Base-by-base conservation (phyloP, 1,140 invertebrate species). In the Drosophila burlai region DNA sequence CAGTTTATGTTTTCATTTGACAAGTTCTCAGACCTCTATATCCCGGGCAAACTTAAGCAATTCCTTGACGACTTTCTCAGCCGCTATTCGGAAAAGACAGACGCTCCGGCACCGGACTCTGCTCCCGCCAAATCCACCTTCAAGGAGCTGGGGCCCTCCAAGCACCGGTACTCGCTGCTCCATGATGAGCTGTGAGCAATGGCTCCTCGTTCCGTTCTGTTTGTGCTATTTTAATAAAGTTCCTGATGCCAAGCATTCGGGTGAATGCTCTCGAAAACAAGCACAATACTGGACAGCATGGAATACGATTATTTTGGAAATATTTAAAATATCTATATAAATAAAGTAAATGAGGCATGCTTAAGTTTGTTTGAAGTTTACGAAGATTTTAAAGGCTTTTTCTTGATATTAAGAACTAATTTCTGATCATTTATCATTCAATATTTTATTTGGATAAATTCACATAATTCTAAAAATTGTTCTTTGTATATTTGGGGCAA, bases 181-280 rank as follows among this genome's bases (percentile, higher is more conserved):
- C 85, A 80, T 43, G 86, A 89, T 64, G 85, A 90, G 71, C 85
- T 89, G 15, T 90, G 74, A 85, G 60, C 45, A 71, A 46, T 42
- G 46, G 21, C 58, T 31, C 15, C 38, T 9, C 21, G 21, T 40
- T 57, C 54, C 54, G 24, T 52, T 40, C 46, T 73, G 47, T 43
- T 67, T 54, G 45, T 71, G 68, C 61, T 80, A 40, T 71, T 69
- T 82, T 80, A 87, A 89, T 84, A 89, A 89, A 87, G 64, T 76
- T 61, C n/a, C 54, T 47, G 16, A 43, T 21, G 36, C 34, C 36
- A 40, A 54, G 38, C 55, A 58, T 57, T 67, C 61, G 47, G 26
- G 64, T 38, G 49, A 66, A 59, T 43, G 26, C n/a, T 31, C n/a
- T 55, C 8, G 2, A 58, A 50, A 68, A 63, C 38, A 47, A 43